phyloP scores from a whole-genome alignment of 2,888 invertebrate genomes.

The Cephus pygmeus region DNA sequence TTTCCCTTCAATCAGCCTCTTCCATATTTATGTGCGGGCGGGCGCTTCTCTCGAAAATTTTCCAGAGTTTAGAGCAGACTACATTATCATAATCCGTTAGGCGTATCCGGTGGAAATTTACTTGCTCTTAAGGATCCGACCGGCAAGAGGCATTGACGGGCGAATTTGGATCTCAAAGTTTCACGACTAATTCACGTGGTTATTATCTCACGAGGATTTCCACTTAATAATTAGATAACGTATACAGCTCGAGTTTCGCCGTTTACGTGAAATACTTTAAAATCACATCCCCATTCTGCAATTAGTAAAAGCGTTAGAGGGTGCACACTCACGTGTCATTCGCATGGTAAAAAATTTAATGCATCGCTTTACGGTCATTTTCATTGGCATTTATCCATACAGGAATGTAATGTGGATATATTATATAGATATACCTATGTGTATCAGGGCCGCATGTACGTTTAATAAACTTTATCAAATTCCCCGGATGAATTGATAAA shows the following conservation, averaged over 20 bases:
- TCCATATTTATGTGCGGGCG: slow-evolving; percentile 53
- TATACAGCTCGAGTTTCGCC: too few relatives aligned
- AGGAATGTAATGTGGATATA: too few relatives aligned
- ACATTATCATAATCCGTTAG: slow-evolving; percentile 56
- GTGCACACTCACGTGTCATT: not conserved
- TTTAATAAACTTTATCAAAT: slow-evolving; percentile 47
- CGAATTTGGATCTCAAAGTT: too few relatives aligned
- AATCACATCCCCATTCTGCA: too few relatives aligned
- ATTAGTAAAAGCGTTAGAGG: too few relatives aligned
- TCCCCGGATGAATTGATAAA: slow-evolving; percentile 37
- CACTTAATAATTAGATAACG: too few relatives aligned
- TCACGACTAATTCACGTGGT: too few relatives aligned
- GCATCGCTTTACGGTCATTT: slow-evolving; percentile 32
- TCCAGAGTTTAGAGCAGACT: slow-evolving; percentile 51
- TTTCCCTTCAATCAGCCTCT: slow-evolving; percentile 49
- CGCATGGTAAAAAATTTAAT: slow-evolving; percentile 35
- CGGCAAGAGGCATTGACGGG: too few relatives aligned
- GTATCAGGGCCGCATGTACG: slow-evolving; percentile 10
- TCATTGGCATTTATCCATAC: slow-evolving; percentile 11
- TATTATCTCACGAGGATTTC: too few relatives aligned
- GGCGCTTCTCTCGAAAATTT: slow-evolving; percentile 45
- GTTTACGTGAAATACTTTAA: too few relatives aligned
- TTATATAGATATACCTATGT: not conserved
- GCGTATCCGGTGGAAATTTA: not conserved
- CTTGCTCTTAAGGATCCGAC: too few relatives aligned